A percentile compares a stretch with the other conserved stretches of the same genome.
These are phyloP conservation scores for Mizuhopecten yessoensis DNA, from an alignment of 1,140 invertebrate species.

Conservation along the genomic window DNA sequence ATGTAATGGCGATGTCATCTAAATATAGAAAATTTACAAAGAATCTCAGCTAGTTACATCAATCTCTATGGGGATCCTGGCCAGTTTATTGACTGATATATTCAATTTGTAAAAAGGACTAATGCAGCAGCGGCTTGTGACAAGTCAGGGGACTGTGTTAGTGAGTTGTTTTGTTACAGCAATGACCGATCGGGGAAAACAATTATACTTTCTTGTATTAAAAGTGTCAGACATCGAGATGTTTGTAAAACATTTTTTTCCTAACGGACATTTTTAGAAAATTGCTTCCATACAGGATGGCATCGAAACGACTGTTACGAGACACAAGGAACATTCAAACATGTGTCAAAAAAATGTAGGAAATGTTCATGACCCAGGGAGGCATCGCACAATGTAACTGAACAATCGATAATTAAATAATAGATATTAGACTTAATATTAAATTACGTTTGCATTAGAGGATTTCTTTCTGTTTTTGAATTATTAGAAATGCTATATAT, in stretches of 20 bases:
- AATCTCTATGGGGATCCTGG: conserved; percentile 31
- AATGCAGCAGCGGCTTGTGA: not conserved
- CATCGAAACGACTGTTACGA: not conserved
- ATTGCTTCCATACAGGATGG: conserved; percentile 3
- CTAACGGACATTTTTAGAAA: not conserved
- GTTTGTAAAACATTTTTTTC: conserved; percentile 4
- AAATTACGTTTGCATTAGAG: no score
- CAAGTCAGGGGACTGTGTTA: not conserved
- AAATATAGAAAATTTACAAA: conserved; percentile 2
- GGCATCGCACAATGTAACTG: not conserved
- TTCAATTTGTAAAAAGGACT: conserved; percentile 39
- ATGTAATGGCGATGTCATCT: conserved; percentile 1
- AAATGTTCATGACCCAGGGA: not conserved
- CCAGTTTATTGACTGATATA: conserved; percentile 31
- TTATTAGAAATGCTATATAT: no score
- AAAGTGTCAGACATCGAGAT: conserved; percentile 27
- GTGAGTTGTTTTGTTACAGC: not conserved
- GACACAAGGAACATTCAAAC: not conserved
- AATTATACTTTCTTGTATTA: conserved; percentile 30
- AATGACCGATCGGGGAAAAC: conserved; percentile 11
- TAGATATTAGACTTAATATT: not conserved
- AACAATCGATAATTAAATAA: not conserved
- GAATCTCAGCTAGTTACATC: conserved; percentile 8
- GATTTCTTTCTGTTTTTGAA: no score
- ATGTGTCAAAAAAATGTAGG: not conserved